Base-by-base conservation (phyloP, 2,888 invertebrate genomes). In the Leptogaster cylindrica region DNA sequence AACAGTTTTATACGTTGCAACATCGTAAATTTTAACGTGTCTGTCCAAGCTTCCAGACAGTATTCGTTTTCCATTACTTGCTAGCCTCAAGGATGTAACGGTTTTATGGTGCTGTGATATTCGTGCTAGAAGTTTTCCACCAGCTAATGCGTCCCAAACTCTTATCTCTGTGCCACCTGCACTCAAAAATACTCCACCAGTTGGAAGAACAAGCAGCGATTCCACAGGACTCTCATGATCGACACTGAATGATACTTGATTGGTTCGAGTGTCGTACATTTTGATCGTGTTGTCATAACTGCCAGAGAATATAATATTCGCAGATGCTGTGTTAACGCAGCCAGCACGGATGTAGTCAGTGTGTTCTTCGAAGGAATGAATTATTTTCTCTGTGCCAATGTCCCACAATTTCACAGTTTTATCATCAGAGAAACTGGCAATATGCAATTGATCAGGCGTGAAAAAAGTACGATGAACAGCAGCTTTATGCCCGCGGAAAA, bases 81-180 rank as follows among this genome's bases (percentile, higher is more conserved):
- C 92, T 70, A 97, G 85, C 71, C 88, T 84, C 52, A 98, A 79
- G 71, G 92, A 90, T 0, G 96, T 98, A 1, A 98, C 89, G 0
- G 97, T 95, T 84, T 98, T 98, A 80, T 97, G 95, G 81, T 99
- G 98, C 74, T 94, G 91, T 2, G 91, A 91, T 71, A 98, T 86
- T 74, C 88, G 89, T 1, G 93, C 89, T 20, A 98, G 79, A 65
- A 94, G 82, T 77, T 90, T 89, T 7, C 96, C 96, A 25, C 95
- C 94, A 71, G 92, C 88, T 58, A 95, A 85, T 3, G 91, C 88
- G 79, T 98, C 97, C 97, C 97, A 98, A 0, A 98, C 90, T 80
- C 91, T 89, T 4, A 97, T 89, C 78, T 92, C 91, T 31, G 90
- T 93, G 0, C 94, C 95, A 72, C 96, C 97, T 68, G 95, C 95